A percentile compares a stretch with the other conserved stretches of the same genome.
These are phyloP conservation scores for Agonopterix alstromeriana DNA, from an alignment of 2,888 invertebrate genomes.

Conservation along the genomic window DNA sequence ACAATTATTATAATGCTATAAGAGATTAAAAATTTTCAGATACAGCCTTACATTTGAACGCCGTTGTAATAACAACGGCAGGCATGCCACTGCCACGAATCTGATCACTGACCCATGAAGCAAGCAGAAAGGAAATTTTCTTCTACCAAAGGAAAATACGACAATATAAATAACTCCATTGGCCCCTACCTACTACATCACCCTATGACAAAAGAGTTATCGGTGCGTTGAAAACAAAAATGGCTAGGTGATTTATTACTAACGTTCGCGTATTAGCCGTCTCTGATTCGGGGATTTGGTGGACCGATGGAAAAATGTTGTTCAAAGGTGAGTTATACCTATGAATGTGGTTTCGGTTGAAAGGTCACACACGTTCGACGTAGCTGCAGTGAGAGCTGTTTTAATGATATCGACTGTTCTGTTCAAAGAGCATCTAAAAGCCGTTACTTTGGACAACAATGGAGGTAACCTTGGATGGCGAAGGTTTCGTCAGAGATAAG, in stretches of 20 bases:
- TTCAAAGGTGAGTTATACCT: background rate
- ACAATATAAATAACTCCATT: constrained; percentile 75
- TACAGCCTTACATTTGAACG: constrained; percentile 21
- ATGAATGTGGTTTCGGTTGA: background rate
- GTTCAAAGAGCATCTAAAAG: no score
- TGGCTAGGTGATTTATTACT: constrained; percentile 69
- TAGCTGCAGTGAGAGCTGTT: no score
- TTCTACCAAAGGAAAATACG: constrained; percentile 70
- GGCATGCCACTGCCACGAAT: constrained; percentile 46
- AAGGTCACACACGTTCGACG: no score
- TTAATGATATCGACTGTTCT: no score
- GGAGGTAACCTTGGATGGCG: no score
- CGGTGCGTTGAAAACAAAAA: constrained; percentile 78
- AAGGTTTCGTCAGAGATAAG: no score
- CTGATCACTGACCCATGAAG: constrained; percentile 76
- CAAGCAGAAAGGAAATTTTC: constrained; percentile 75
- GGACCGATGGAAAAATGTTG: constrained; percentile 11
- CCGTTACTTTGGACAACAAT: no score
- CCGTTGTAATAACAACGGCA: constrained; percentile 23
- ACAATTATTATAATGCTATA: background rate
- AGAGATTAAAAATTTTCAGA: constrained; percentile 16
- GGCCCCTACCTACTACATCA: constrained; percentile 52
- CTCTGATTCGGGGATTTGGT: constrained; percentile 37
- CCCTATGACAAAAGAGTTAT: constrained; percentile 78
- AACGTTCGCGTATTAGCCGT: constrained; percentile 50